Evolutionary conservation across 1,140 invertebrate genomes (phyloP).

Genomic region (Aphidius ervi): DNA sequence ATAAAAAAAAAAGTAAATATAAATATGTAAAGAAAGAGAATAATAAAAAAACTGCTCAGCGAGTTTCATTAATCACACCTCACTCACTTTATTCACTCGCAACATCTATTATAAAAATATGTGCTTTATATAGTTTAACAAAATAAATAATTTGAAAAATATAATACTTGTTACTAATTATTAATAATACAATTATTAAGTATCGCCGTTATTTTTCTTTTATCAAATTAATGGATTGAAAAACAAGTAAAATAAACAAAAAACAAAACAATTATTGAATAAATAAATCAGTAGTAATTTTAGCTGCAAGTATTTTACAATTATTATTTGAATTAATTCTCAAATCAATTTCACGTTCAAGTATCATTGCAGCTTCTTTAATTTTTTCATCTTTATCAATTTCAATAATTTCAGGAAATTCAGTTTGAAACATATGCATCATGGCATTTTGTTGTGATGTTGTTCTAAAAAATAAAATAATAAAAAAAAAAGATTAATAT

Average conservation of each 20-base stretch:
- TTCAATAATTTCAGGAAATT: constrained; percentile 31
- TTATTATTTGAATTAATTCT: constrained; percentile 29
- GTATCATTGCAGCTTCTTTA: constrained; percentile 29
- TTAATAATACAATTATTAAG: not conserved
- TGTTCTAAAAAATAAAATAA: constrained; percentile 25
- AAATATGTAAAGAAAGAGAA: constrained; percentile 20
- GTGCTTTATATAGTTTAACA: constrained; percentile 46
- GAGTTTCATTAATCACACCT: constrained; percentile 31
- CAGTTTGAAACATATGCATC: constrained; percentile 28
- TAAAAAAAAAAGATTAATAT: not conserved
- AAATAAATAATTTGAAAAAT: constrained; percentile 43
- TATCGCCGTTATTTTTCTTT: not conserved
- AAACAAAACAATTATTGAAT: constrained; percentile 31
- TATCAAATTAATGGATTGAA: no score
- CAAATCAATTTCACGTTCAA: constrained; percentile 38
- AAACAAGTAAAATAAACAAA: not conserved
- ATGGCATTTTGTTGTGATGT: constrained; percentile 36
- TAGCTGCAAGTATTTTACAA: constrained; percentile 35
- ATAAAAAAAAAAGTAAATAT: constrained; percentile 6
- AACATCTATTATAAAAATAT: constrained; percentile 40
- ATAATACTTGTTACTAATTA: not conserved
- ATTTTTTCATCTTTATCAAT: constrained; percentile 27
- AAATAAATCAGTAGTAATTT: constrained; percentile 39
- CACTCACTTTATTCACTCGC: constrained; percentile 33
- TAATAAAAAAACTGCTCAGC: constrained; percentile 36